Evolutionary conservation across 1,140 invertebrate species (phyloP).

Genomic region (Araneus ventricosus): DNA sequence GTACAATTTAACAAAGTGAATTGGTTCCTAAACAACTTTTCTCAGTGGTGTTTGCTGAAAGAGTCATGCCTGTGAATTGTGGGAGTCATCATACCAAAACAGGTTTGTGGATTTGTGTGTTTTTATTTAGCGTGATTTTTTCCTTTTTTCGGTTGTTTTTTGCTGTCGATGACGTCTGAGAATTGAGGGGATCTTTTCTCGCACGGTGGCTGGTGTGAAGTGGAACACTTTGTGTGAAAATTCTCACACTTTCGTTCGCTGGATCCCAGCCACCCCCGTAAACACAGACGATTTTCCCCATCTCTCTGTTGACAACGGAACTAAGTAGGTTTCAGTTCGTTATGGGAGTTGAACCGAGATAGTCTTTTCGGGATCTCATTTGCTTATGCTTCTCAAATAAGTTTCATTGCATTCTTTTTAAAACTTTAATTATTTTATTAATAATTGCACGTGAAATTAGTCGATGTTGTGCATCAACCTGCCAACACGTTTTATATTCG

Average conservation of each 20-base stretch:
- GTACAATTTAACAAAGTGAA: conserved; percentile 59
- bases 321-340: not conserved
- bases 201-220: conserved; percentile 24
- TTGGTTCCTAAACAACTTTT: conserved; percentile 61
- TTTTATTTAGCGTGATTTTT: not conserved
- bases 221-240: conserved; percentile 36
- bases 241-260: conserved; percentile 12
- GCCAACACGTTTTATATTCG: no score
- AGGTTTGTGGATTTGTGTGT: conserved; percentile 67
- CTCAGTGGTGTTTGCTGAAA: conserved; percentile 17
- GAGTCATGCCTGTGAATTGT: conserved; percentile 60
- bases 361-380: no score
- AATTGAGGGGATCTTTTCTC: not conserved
- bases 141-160: not conserved
- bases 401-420: no score
- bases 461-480: no score
- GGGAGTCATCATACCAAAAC: conserved; percentile 59
- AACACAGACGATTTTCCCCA: not conserved
- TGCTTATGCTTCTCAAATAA: no score
- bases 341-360: not conserved
- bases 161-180: not conserved
- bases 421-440: no score
- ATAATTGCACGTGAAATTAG: no score
- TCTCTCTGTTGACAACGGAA: not conserved
- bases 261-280: not conserved